Evolutionary conservation across 2,888 invertebrate species (phyloP), one percentile per base, ranked within the genome.

Genomic region (Drosophila cracens): DNA sequence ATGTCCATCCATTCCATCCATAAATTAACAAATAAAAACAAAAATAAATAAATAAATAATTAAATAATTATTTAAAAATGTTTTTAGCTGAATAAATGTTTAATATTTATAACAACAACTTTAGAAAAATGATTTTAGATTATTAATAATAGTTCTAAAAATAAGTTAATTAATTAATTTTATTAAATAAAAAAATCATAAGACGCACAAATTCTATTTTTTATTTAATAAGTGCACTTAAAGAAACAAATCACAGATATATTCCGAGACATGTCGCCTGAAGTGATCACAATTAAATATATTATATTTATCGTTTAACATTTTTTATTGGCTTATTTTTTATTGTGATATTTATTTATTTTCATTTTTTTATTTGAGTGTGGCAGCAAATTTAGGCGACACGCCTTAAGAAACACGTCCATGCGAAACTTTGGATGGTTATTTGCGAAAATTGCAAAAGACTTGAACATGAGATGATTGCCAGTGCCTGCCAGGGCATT

Each of bases 401-500:
- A 53, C 21, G 33, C 16, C 36, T 27, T 18, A 5, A 25, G 25
- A 11, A 25, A 36, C 21, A 18, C 6, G 21, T 29, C 34, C 0
- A 6, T n/a, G 10, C 0, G 8, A 11, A 21, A 21, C 10, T 33
- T 10, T 31, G 16, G 4, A 8, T 31, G 36, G 8, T 29, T 13
- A 31, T 54, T 53, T 18, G 21, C 13, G 4, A 33, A 25, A 54
- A 31, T 33, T 31, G 29, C 53, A 31, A 33, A 40, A 3, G 0
- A n/a, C 36, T 38, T 46, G 13, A 33, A 27, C 21, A 34, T 18
- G 13, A 43, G 40, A 27, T 57, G 46, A 59, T 34, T 40, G 16
- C 57, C 21, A 54, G 13, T 38, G 29, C 34, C 56, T 2, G 21
- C 16, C 21, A 69, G 52, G 52, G 69, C 36, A 69, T 58, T 52